Base-by-base conservation (phyloP, 2,888 invertebrate species). In the Incurvaria masculella region DNA sequence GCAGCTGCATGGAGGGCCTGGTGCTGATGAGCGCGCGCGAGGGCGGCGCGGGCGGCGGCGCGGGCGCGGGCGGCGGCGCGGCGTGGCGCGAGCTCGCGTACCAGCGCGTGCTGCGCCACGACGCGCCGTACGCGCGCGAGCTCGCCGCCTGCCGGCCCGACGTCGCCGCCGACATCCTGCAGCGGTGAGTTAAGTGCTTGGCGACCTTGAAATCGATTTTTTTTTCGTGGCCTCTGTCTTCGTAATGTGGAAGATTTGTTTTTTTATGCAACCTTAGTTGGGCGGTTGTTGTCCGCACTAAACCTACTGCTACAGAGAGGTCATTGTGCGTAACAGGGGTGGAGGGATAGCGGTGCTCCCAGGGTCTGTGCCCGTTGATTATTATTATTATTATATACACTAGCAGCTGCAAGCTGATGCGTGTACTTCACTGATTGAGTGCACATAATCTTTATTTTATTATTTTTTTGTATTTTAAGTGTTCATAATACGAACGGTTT, bases 61-160 rank as follows among this genome's bases (percentile, higher is more conserved):
- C 11, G 11, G 14, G 33, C 14, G 20, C 18, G 16, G 51, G 50
- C 10, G 59, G 67, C 20, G 67, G 68, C 18, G 66, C 65, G 47
- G 71, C 69, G 53, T 79, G 79, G 79, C 69, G 69, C 16, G 73
- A 75, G 57, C 59, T 79, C 27, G 70, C 78, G 8, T 79, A 79
- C 60, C 61, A 75, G 0, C 71, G 78, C 49, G 61, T 69, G 33
- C 61, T 75, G 1, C 27, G 59, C 47, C 69, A 73, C 61, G 79
- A 79, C 61, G 72, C 71, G 59, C 66, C 69, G 0, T 79, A 70
- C 57, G 59, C 78, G n/a, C 63, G 73, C 2, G 79, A 79, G 55
- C 71, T 76, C 69, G 74, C 69, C 23, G 56, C 61, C n/a, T 70
- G 68, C 52, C 60, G 79, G 1, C 78, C 79, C 0, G 79, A 79